These are phyloP conservation scores for Endomychus coccineus DNA, from an alignment of 2,888 invertebrate species.

Conservation along the genomic window DNA sequence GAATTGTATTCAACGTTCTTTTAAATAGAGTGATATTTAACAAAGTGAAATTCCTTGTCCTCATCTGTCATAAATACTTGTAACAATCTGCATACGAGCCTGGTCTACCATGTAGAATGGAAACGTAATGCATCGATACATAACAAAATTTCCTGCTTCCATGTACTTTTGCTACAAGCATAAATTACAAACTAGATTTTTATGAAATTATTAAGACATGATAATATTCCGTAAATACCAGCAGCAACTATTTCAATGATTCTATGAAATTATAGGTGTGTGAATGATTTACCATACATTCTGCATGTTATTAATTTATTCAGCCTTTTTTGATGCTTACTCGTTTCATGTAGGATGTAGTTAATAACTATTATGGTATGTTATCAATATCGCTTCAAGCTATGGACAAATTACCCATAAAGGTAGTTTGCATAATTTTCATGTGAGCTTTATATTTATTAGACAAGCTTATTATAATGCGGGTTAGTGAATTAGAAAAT, in stretches of 20 bases:
- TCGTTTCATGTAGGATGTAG: slow-evolving; percentile 13
- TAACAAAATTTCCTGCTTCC: too few species aligned
- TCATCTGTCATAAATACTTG: too few species aligned
- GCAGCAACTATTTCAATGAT: slow-evolving; percentile 19
- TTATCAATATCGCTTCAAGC: slow-evolving; percentile 9
- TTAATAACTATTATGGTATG: slow-evolving; percentile 11
- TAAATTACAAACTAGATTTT: slow-evolving; percentile 14
- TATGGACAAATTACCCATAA: too few species aligned
- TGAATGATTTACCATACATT: slow-evolving; percentile 17
- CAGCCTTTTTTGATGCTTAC: slow-evolving; percentile 7
- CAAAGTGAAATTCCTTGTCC: too few species aligned
- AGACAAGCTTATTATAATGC: too few species aligned
- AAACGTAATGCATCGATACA: too few species aligned
- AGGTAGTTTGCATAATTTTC: too few species aligned
- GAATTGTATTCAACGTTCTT: too few species aligned
- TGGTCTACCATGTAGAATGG: neutral
- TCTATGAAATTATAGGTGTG: slow-evolving; percentile 21
- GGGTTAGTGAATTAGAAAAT: too few species aligned
- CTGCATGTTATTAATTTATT: slow-evolving; percentile 13
- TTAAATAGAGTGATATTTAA: too few species aligned
- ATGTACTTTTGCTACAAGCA: neutral
- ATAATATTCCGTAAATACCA: slow-evolving; percentile 14
- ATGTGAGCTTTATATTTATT: too few species aligned
- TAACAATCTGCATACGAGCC: neutral
- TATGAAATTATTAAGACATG: slow-evolving; percentile 22